Evolutionary conservation across 2,797 vertebrate species (phyloP), one percentile per base, ranked within the genome.

Genomic region (Synaphobranchus kaupii): DNA sequence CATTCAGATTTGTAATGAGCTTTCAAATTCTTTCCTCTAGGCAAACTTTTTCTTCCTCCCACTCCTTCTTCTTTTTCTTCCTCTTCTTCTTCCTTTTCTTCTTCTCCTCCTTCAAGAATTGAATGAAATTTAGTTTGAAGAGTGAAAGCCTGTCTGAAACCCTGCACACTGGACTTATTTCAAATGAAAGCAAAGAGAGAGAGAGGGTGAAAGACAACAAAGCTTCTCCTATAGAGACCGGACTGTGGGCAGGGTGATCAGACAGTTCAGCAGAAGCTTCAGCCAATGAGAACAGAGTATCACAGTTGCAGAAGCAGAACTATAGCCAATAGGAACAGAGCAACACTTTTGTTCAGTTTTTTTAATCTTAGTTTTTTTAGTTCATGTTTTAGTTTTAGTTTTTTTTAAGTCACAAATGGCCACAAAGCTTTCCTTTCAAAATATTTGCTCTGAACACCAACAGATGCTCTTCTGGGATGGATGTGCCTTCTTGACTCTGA

Each of bases 261-360:
- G 17, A 60, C 20, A 60, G 50, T 52, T 52, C 12, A 12, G 12
- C 50, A 9, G 12, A 8, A 52, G 50, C 50, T 52, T 52, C 50
- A 52, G 12, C 50, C 50, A 52, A 52, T 52, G 50, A 52, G 50
- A 52, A 50, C 10, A 50, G 48, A 52, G 12, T 52, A 52, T 52
- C 50, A 56, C 54, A 56, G 54, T 56, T 82, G 39, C 4, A 47
- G 15, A 20, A 15, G 7, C 78, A 81, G 13, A 47, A 8, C 47
- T 22, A 17, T 5, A 82, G 44, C 20, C 47, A 48, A 22, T 48
- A 10, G n/a, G 12, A 71, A 54, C 68, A 86, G 13, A 78, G 10
- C 1, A 12, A 66, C 84, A 87, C 88, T 90, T 66, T 66, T 52
- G 8, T 52, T 7, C 50, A 9, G 50, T 52, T 50, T 6, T 50